Evolutionary conservation across 2,113 vertebrate genomes (phyloP), one percentile per base, ranked within the genome.

Genomic region (Rissa tridactyla): DNA sequence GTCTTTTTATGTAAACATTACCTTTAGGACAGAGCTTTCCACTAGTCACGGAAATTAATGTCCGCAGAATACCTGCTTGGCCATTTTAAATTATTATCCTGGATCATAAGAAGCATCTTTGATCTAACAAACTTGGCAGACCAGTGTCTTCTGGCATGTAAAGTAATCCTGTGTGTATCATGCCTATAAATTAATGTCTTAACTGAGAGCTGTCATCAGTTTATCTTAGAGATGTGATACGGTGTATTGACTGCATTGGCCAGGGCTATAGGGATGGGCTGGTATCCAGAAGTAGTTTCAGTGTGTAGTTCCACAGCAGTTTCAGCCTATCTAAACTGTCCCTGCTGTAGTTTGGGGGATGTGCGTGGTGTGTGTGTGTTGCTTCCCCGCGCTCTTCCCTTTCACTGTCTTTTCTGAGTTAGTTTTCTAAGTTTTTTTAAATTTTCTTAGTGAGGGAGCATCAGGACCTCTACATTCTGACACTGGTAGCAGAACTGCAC

Each of bases 121-220:
- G 94, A 82, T 92, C 38, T 83, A 79, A 79, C 76, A 90, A 34
- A 94, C 71, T 94, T 91, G 93, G 94, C 85, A 85, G 82, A 54
- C 34, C 64, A 36, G 12, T 81, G 86, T 86, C 61, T 84, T 80
- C 89, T 95, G 96, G 82, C 81, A 72, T 77, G 51, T 69, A 38
- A 62, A 77, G 36, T 66, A 90, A 93, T 90, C 44, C 65, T 14
- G 34, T 57, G 40, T 66, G 46, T 91, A 62, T 89, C 40, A 4
- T 95, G 60, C 57, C 29, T 92, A 40, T 86, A 78, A 92, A 94
- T 78, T 38, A 72, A 17, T 11, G 34, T 58, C 64, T 61, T 72
- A 86, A 79, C 80, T 61, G 93, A 96, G 87, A 96, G 71, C 78
- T 92, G 82, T 72, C 90, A 69, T 42, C 82, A 69, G 0, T 94